These are phyloP conservation scores for Mesorhabditis spiculigera DNA, from an alignment of 2,888 invertebrate genomes.

Conservation along the genomic window DNA sequence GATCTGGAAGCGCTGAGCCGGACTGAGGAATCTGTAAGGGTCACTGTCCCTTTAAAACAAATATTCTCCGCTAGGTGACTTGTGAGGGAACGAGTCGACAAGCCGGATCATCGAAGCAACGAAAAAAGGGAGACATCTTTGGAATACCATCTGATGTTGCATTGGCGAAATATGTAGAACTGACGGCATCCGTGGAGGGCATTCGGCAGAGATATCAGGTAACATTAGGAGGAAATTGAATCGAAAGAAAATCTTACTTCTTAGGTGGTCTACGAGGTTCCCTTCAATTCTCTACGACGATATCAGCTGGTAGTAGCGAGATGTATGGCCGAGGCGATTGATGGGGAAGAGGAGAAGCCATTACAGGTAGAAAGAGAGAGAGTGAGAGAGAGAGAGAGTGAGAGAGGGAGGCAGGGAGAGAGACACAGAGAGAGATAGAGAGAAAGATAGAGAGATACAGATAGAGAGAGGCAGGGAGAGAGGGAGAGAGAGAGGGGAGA, in stretches of 20 bases:
- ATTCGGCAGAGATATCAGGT: slow-evolving; percentile 51
- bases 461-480: too few relatives aligned
- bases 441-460: too few relatives aligned
- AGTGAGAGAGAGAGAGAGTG: too few relatives aligned
- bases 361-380: neutral
- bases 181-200: slow-evolving; percentile 46
- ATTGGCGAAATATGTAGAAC: slow-evolving; percentile 51
- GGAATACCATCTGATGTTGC: slow-evolving; percentile 55
- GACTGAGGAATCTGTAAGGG: neutral
- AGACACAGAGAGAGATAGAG: too few relatives aligned
- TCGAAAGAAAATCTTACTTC: too few relatives aligned
- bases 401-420: too few relatives aligned
- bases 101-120: too few relatives aligned
- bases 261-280: slow-evolving; percentile 49
- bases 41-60: too few relatives aligned
- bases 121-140: slow-evolving; percentile 30
- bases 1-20: slow-evolving; percentile 7
- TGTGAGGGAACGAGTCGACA: too few relatives aligned
- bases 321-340: slow-evolving; percentile 33
- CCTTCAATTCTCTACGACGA: slow-evolving; percentile 54
- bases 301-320: slow-evolving; percentile 50
- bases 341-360: slow-evolving; percentile 9
- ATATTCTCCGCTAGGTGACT: too few relatives aligned
- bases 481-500: too few relatives aligned
- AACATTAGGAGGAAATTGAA: neutral